Base-by-base conservation (phyloP, 2,113 vertebrate species). In the Cyphomyrus plagiostoma region DNA sequence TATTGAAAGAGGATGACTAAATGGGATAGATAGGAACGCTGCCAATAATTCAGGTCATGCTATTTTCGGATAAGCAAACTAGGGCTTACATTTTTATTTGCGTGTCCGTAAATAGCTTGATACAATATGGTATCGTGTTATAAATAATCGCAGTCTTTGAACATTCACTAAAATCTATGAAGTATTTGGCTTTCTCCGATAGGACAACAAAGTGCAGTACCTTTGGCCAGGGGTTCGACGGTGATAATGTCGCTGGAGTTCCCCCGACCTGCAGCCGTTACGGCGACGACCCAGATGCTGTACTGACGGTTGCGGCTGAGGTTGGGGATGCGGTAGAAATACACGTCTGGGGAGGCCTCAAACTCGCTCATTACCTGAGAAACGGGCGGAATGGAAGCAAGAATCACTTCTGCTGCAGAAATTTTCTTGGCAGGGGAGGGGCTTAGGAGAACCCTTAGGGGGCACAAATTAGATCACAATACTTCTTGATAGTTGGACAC, bases 311-410 rank as follows among this genome's bases (percentile, higher is more conserved):
- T 98, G 89, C 97, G 97, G 92, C 97, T 97, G 95, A 99, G 93
- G 93, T 98, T 99, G 45, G 98, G 97, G 58, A 99, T 98, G 93
- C 97, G 96, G 95, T 99, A 99, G 95, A 97, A 98, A 94, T 97
- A 99, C 0, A 95, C 95, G 94, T 99, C 98, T 3, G 98, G 98
- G 90, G 98, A 97, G 52, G 98, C 98, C 94, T 99, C 98, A 91
- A 99, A 99, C 93, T 99, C 98, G 89, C 98, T 99, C 97, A 98
- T 99, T 92, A 99, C 98, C 98, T 99, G 96, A 91, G 94, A 93
- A 17, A 80, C 1, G 17, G 74, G 39, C 42, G 17, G 92, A 11
- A 52, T 1, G 87, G 49, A 90, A 92, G 95, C 93, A 91, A 94
- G 35, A 94, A 94, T 42, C 19, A n/a, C 19, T 84, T 48, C 45